Evolutionary conservation across 53 echinoderm and acorn worm genomes (phyloP).

Genomic region (Mesocentrotus franciscanus): DNA sequence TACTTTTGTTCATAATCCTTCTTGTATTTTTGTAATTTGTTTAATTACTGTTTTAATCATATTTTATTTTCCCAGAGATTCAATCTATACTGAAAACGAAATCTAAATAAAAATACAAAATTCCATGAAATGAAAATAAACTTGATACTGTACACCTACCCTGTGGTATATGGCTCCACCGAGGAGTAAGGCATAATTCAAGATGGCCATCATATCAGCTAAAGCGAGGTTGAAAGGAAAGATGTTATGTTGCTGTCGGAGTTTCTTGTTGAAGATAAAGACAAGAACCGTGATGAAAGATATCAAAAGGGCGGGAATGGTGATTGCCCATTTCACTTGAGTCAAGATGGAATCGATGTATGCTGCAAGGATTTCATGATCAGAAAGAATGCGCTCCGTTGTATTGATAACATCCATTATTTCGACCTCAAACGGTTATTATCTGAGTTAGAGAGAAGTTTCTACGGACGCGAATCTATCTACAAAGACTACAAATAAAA

Average conservation of each 20-base stretch:
- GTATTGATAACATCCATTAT: not conserved
- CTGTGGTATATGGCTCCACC: conserved; percentile 23
- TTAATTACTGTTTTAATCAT: too few relatives aligned
- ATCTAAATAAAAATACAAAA: too few relatives aligned
- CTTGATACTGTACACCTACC: not conserved
- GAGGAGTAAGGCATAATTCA: conserved; percentile 20
- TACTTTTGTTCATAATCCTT: too few relatives aligned
- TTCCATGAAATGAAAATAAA: not conserved
- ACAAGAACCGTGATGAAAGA: not conserved
- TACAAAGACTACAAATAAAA: not conserved
- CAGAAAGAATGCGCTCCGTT: not conserved
- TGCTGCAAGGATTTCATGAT: conserved; percentile 24
- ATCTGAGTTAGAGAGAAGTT: not conserved
- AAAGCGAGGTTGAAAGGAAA: conserved; percentile 21
- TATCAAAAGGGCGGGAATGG: conserved; percentile 17
- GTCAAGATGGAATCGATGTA: conserved; percentile 21
- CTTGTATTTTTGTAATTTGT: too few relatives aligned
- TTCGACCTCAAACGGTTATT: not conserved
- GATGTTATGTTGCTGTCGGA: conserved; percentile 42
- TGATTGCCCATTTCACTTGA: conserved; percentile 6
- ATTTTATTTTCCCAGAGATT: too few relatives aligned
- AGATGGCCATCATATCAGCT: conserved; percentile 20
- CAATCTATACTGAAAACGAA: too few relatives aligned
- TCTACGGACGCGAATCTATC: not conserved
- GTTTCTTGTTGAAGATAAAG: conserved; percentile 36